phyloP scores from a whole-genome alignment of 2,888 invertebrate species.

The Falcaria lacertinaria region DNA sequence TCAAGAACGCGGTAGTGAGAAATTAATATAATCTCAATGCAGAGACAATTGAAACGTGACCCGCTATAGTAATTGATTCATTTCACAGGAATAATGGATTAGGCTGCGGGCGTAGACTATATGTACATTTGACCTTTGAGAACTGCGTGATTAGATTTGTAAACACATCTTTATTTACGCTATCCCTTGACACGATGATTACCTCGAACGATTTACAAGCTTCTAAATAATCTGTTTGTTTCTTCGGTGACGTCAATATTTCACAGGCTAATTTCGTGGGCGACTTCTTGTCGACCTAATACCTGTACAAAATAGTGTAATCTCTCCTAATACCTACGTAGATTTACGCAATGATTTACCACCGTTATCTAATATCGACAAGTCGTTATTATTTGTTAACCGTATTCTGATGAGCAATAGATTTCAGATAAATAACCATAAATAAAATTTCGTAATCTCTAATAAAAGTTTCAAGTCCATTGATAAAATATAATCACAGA shows the following conservation, averaged over 20 bases:
- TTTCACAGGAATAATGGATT: conserved; percentile 16
- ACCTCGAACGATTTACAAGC: no score
- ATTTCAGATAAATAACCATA: neutral
- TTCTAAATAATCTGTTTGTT: no score
- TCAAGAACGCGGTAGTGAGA: conserved; percentile 19
- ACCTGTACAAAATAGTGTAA: no score
- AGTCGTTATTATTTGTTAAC: neutral
- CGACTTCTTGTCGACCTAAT: no score
- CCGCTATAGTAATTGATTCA: conserved; percentile 11
- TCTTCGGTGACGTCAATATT: no score
- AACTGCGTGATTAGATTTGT: neutral
- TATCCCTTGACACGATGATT: neutral
- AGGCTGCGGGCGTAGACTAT: conserved; percentile 5
- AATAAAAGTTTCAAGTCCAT: neutral
- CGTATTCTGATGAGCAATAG: neutral
- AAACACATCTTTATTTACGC: neutral
- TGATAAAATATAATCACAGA: conserved; percentile 9
- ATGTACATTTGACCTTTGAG: conserved; percentile 16
- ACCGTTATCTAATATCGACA: no score
- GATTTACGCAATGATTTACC: no score
- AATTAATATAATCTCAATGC: conserved; percentile 17
- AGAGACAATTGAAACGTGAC: conserved; percentile 18
- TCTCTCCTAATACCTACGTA: no score
- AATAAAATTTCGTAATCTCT: neutral
- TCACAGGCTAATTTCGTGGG: no score